Evolutionary conservation across 1,140 invertebrate genomes (phyloP), one percentile per base, ranked within the genome.

Genomic region (Eupristina koningsbergeri): DNA sequence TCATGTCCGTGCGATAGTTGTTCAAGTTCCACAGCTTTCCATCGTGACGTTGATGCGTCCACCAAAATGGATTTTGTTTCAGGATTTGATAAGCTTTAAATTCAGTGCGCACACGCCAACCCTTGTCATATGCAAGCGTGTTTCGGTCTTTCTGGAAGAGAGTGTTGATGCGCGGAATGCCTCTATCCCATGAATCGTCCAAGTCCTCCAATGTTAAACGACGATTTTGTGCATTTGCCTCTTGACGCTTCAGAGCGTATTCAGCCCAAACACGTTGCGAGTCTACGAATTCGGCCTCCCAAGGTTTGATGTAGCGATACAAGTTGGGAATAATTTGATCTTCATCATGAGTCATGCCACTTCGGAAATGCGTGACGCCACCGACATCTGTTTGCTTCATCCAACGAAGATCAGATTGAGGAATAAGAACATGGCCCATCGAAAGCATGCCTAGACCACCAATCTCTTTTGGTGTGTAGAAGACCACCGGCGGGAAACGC

Each of bases 61-160:
- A 99, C 98, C 98, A 99, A 94, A 99, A 99, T 0, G 99, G 99
- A 95, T 99, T 99, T 92, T 99, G 99, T 90, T 99, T 99, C 73
- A 99, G 92, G 3, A 99, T 97, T 95, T 99, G 99, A 92, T 99
- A 99, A 89, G 99, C 97, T 91, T 99, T 99, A 91, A 99, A 99
- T 92, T 99, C 98, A 0, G 99, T 99, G 84, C 99, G 93, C 74
- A 99, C 99, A 89, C 99, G 95, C 99, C 99, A 99, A 15, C 99
- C 99, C 92, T 99, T 99, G 90, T 99, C 99, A 89, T 99, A 99
- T 2, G 99, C 99, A 31, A 99, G 93, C 0, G 99, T 99, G 89
- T 99, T 99, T 80, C 99, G 93, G 92, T 99, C 99, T 89, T 99
- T 99, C 90, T 99, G 99, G 95, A 99, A 99, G 0, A 99, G 93